A percentile compares a stretch with the other conserved stretches of the same genome.
These are phyloP conservation scores for Agonopterix heracliana DNA, from an alignment of 2,888 invertebrate genomes.

Conservation along the genomic window DNA sequence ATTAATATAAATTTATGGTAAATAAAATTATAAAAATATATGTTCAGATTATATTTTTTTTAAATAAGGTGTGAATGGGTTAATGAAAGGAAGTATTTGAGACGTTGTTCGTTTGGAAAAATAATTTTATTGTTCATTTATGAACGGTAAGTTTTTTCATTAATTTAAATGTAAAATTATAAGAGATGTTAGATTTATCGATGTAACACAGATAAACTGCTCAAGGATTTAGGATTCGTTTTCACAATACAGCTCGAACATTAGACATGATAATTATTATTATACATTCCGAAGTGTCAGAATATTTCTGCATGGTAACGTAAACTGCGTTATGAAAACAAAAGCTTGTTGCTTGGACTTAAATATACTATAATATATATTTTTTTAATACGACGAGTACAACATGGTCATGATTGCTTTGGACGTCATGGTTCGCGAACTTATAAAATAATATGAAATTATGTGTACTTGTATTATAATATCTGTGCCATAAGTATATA, in stretches of 20 bases:
- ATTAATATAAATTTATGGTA: too few relatives aligned
- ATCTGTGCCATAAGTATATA: background rate
- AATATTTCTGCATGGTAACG: background rate
- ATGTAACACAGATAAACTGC: constrained; percentile 16
- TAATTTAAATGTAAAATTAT: too few relatives aligned
- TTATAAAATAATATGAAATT: constrained; percentile 3
- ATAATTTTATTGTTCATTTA: too few relatives aligned
- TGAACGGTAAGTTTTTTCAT: too few relatives aligned
- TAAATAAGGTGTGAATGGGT: too few relatives aligned
- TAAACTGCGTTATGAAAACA: constrained; percentile 1
- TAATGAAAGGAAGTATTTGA: too few relatives aligned
- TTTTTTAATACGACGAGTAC: background rate
- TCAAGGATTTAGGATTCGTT: constrained; percentile 5
- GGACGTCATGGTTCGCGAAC: constrained; percentile 16
- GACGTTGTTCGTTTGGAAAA: too few relatives aligned
- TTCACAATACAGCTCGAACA: constrained; percentile 3
- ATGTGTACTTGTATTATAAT: too few relatives aligned
- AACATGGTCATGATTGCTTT: constrained; percentile 13
- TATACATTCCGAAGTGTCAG: background rate
- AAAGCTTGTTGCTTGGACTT: background rate
- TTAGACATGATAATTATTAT: background rate
- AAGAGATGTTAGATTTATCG: background rate
- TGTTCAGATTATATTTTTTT: too few relatives aligned
- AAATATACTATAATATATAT: background rate
- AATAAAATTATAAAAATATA: too few relatives aligned